Conservation (phyloP, 2,797 vertebrate genomes). For the Sebastes glaucus region DNA sequence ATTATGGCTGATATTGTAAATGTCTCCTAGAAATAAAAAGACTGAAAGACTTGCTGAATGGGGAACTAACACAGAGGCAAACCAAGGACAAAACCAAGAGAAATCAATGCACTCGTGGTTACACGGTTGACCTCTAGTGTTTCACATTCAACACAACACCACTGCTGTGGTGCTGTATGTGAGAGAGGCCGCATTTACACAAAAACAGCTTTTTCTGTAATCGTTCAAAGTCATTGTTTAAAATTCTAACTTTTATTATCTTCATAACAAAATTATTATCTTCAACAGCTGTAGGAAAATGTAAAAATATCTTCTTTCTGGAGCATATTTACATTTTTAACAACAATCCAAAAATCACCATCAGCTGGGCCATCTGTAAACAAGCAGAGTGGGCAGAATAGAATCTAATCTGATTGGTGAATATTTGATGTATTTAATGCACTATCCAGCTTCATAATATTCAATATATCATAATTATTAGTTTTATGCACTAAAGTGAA, state of each 20-base stretch:
- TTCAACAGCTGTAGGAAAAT: slow-evolving; percentile 65
- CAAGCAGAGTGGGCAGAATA: not conserved
- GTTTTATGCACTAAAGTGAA: not conserved
- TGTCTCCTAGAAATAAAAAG: not conserved
- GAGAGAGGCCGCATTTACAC: not conserved
- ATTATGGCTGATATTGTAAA: not conserved
- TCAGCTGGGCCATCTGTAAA: not conserved
- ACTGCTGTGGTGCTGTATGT: not conserved
- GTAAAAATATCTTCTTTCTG: slow-evolving; percentile 60
- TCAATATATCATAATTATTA: not conserved
- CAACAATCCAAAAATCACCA: slow-evolving; percentile 10
- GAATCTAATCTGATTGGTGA: not conserved
- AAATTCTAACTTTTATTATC: slow-evolving; percentile 49
- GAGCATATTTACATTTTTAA: slow-evolving; percentile 52
- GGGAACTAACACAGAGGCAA: not conserved
- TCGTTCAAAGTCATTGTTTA: not conserved
- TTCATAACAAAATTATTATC: slow-evolving; percentile 38
- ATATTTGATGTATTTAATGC: not conserved
- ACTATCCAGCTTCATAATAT: not conserved
- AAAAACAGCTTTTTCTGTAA: not conserved
- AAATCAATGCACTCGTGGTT: not conserved
- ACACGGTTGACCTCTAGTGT: slow-evolving; percentile 38
- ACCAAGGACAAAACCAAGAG: not conserved
- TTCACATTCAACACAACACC: not conserved
- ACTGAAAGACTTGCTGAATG: not conserved